Evolutionary conservation across 2,888 invertebrate species (phyloP).

Genomic region (Amphiduros pacificus): DNA sequence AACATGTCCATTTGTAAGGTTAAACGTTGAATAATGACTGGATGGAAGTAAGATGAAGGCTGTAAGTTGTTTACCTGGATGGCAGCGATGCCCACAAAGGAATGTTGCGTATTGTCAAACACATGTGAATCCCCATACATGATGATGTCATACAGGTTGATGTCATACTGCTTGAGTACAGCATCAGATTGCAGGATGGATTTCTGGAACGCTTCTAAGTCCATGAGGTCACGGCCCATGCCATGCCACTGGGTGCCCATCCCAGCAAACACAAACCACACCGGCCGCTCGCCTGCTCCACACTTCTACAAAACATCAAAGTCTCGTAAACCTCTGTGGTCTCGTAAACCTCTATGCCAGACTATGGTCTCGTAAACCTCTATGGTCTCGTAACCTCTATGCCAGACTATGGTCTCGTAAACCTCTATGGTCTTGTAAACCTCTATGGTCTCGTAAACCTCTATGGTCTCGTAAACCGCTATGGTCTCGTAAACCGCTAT

Average conservation of each 20-base stretch:
- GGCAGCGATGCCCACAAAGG: slow-evolving; percentile 92
- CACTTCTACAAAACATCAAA: slow-evolving; percentile 47
- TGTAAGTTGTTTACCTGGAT: slow-evolving; percentile 70
- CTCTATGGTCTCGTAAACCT: too few species aligned
- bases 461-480: too few species aligned
- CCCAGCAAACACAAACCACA: slow-evolving; percentile 93
- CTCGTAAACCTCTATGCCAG: too few species aligned
- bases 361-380: too few species aligned
- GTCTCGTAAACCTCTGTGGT: too few species aligned
- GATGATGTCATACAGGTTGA: slow-evolving; percentile 82
- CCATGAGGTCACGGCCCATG: slow-evolving; percentile 87
- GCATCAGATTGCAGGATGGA: slow-evolving; percentile 78
- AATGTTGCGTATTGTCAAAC: slow-evolving; percentile 84
- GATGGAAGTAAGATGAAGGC: not conserved
- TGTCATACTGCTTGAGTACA: slow-evolving; percentile 74
- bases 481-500: too few species aligned
- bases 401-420: too few species aligned
- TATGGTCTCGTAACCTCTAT: too few species aligned
- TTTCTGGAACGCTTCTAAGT: slow-evolving; percentile 77
- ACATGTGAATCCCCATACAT: slow-evolving; percentile 75
- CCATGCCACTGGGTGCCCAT: slow-evolving; percentile 99
- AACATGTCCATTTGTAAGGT: not conserved
- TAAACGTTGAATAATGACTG: not conserved
- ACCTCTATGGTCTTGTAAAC: too few species aligned
- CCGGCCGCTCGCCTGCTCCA: slow-evolving; percentile 70